Conservation (phyloP, 2,888 invertebrate genomes). For the Thumatha senex region DNA sequence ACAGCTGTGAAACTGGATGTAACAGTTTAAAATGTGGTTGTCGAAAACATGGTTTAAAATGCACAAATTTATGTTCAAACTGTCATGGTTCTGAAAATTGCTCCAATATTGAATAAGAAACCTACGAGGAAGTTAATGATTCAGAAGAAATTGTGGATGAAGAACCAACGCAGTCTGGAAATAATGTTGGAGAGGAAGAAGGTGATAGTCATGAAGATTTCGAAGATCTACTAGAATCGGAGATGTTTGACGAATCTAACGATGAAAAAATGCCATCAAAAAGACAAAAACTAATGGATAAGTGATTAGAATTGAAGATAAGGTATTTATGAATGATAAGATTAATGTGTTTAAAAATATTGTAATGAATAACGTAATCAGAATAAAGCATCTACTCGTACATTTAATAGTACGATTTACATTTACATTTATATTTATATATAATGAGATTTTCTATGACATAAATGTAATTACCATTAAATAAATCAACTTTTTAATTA, state of each 20-base stretch:
- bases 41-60: constrained; percentile 30
- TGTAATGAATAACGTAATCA: constrained; percentile 15
- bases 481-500: constrained; percentile 12
- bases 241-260: constrained; percentile 28
- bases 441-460: constrained; percentile 12
- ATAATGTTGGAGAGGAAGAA: constrained; percentile 24
- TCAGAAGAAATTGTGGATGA: constrained; percentile 7
- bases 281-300: constrained; percentile 31
- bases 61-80: constrained; percentile 22
- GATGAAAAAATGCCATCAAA: constrained; percentile 32
- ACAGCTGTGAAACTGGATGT: constrained; percentile 31
- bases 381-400: constrained; percentile 12
- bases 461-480: constrained; percentile 11
- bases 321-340: constrained; percentile 20
- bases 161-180: constrained; percentile 23
- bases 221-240: constrained; percentile 29
- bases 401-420: constrained; percentile 11
- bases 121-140: constrained; percentile 24
- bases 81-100: constrained; percentile 29
- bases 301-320: constrained; percentile 30
- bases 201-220: constrained; percentile 25
- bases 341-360: constrained; percentile 10
- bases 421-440: constrained; percentile 13
- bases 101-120: constrained; percentile 18
- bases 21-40: constrained; percentile 31